phyloP scores from a whole-genome alignment of 2,888 invertebrate genomes.

The Lasioglossum morio region DNA sequence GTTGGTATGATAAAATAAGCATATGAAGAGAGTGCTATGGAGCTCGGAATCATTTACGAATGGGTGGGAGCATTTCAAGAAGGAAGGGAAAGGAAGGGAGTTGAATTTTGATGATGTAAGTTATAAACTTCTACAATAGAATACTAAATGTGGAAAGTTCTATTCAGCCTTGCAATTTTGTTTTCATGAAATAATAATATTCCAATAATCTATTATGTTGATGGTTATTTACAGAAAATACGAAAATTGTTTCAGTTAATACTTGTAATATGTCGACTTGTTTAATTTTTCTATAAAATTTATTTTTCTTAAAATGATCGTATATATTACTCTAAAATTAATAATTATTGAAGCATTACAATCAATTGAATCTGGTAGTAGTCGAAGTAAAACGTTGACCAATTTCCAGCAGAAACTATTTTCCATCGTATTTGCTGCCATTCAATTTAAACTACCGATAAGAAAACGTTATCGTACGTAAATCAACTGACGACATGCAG shows the following conservation, averaged over 20 bases:
- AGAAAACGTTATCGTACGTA: background rate
- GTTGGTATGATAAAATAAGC: background rate
- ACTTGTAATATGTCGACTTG: background rate
- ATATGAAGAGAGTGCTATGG: background rate
- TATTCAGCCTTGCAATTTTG: background rate
- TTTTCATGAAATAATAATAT: background rate
- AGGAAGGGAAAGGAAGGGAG: background rate
- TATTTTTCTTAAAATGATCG: background rate
- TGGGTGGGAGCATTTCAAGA: background rate
- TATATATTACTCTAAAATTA: background rate
- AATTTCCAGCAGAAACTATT: background rate
- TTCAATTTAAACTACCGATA: constrained; percentile 8
- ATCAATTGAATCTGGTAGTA: background rate
- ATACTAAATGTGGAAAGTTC: background rate
- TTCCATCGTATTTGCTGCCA: background rate
- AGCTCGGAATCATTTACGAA: background rate
- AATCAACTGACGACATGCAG: constrained; percentile 16
- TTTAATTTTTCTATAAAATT: background rate
- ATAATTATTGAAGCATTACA: background rate
- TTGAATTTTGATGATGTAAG: background rate
- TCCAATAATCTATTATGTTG: background rate
- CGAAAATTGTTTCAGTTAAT: background rate
- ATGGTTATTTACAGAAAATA: background rate
- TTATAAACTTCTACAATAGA: background rate
- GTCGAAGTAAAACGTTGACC: background rate